A percentile compares a stretch with the other conserved stretches of the same genome.
Evolutionary conservation across 1,140 invertebrate species (phyloP).

Genomic region (Orchesella cincta): DNA sequence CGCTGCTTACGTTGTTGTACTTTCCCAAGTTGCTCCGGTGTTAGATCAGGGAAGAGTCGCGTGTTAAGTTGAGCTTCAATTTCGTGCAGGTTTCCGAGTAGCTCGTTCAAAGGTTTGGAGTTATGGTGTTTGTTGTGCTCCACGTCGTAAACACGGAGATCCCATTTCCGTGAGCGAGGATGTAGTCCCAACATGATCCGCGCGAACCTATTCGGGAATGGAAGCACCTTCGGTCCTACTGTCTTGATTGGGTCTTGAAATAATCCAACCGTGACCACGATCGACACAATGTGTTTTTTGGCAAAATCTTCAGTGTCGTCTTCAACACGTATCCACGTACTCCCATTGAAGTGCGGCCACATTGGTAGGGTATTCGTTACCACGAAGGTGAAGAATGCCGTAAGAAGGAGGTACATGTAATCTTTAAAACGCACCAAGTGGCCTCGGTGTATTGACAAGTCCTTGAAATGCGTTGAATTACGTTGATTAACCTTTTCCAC

Average conservation of each 20-base stretch:
- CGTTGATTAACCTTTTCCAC: background rate
- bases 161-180: background rate
- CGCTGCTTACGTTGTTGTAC: too few relatives aligned
- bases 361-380: background rate
- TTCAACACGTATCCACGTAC: background rate
- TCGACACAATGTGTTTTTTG: background rate
- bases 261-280: background rate
- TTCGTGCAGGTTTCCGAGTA: background rate
- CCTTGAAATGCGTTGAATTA: background rate
- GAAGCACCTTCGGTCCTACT: background rate
- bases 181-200: background rate
- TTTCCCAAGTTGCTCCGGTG: background rate
- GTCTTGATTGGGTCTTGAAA: background rate
- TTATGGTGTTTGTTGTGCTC: background rate
- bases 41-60: background rate
- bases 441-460: background rate
- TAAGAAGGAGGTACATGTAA: background rate
- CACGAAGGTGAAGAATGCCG: background rate
- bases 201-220: background rate
- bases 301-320: background rate
- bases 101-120: background rate
- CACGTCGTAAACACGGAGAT: background rate
- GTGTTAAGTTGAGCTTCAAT: background rate
- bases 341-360: background rate
- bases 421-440: background rate